phyloP scores from a whole-genome alignment of 2,113 vertebrate genomes.

The Laticauda colubrina region DNA sequence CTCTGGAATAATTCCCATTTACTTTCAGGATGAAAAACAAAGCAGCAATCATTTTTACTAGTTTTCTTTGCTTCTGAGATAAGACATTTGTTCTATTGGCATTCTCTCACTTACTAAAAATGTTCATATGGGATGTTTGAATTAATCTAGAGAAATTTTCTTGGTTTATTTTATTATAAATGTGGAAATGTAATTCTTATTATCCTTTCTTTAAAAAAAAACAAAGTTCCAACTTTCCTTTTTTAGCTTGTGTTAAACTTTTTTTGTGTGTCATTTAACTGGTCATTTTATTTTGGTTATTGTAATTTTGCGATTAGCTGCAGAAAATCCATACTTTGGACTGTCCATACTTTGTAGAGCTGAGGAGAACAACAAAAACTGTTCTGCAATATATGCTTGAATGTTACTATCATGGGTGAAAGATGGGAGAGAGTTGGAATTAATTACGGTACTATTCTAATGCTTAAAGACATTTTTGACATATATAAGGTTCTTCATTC shows the following conservation, averaged over 20 bases:
- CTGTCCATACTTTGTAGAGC: background rate
- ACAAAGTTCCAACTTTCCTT: background rate
- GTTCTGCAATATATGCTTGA: background rate
- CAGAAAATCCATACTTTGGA: background rate
- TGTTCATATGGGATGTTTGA: background rate
- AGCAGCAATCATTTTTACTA: background rate
- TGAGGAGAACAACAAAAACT: slow-evolving; percentile 75
- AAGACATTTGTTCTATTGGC: background rate
- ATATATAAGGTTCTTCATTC: background rate
- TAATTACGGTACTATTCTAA: background rate
- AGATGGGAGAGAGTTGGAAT: background rate
- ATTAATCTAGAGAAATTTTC: background rate
- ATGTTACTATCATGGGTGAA: background rate
- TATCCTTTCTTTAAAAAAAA: background rate
- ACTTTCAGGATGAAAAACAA: background rate
- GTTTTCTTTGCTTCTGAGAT: background rate
- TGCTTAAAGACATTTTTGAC: background rate
- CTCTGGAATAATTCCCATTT: background rate
- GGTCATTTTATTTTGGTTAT: background rate
- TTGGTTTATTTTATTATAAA: background rate
- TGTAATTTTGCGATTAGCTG: background rate
- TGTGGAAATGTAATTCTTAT: background rate
- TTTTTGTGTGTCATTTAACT: background rate
- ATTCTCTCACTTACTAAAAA: background rate
- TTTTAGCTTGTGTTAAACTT: background rate